These are phyloP conservation scores for Bergia puertoricense DNA, from an alignment of 92 coral and sea anemone genomes.

Conservation along the genomic window DNA sequence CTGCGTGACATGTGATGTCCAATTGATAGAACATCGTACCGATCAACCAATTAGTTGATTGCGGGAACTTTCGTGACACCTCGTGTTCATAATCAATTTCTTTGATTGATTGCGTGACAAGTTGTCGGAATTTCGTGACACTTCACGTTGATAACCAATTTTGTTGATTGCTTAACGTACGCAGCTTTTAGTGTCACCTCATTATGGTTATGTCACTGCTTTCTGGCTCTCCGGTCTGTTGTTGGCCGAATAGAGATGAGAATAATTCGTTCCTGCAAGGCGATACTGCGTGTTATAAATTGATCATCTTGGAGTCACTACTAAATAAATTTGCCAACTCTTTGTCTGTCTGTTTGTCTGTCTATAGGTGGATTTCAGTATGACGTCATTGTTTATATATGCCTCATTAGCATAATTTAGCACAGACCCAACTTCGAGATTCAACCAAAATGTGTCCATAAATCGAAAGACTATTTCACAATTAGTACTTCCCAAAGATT, in stretches of 20 bases:
- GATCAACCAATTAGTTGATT: too few species aligned
- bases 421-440: too few species aligned
- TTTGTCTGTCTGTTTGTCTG: not conserved
- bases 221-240: slow-evolving; percentile 54
- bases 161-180: not conserved
- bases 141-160: too few species aligned
- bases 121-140: not conserved
- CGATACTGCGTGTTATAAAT: not conserved
- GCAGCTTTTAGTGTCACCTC: slow-evolving; percentile 52
- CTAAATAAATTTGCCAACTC: not conserved
- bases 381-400: too few species aligned
- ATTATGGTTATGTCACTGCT: slow-evolving; percentile 62
- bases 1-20: not conserved
- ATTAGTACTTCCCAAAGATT: too few species aligned
- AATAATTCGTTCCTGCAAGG: slow-evolving; percentile 83
- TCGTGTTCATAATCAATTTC: not conserved
- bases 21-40: too few species aligned
- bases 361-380: not conserved
- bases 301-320: not conserved
- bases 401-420: too few species aligned
- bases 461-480: too few species aligned
- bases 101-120: not conserved
- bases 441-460: too few species aligned
- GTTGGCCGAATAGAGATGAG: slow-evolving; percentile 88
- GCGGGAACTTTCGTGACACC: too few species aligned